Conservation (phyloP, 2,888 invertebrate genomes). For the Caradrina kadenii region DNA sequence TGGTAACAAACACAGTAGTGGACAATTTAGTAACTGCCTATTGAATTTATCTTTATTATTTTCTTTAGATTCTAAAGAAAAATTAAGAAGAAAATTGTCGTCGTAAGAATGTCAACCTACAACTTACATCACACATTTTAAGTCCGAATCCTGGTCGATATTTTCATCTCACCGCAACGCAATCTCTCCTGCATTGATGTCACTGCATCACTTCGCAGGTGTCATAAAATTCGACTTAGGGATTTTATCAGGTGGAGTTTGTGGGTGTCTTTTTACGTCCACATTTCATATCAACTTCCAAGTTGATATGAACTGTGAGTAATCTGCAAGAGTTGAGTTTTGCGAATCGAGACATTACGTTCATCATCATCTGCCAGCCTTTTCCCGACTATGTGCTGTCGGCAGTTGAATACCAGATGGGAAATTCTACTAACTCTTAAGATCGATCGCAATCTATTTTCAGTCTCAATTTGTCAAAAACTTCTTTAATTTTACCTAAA, state of each 20-base stretch:
- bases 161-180: slow-evolving; percentile 10
- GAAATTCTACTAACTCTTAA: too few relatives aligned
- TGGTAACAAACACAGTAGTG: neutral
- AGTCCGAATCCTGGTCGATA: slow-evolving; percentile 12
- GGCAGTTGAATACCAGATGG: too few relatives aligned
- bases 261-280: slow-evolving; percentile 17
- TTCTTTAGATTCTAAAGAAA: neutral
- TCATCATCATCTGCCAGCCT: too few relatives aligned
- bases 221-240: slow-evolving; percentile 45
- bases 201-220: slow-evolving; percentile 27
- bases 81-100: too few relatives aligned
- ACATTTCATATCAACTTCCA: neutral
- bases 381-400: too few relatives aligned
- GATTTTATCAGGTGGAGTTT: slow-evolving; percentile 36
- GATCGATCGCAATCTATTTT: too few relatives aligned
- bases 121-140: neutral
- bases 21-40: too few relatives aligned
- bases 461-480: too few relatives aligned
- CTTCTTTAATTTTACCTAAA: too few relatives aligned
- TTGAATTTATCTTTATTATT: neutral
- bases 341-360: neutral
- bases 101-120: too few relatives aligned
- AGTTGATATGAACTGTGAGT: slow-evolving; percentile 17
- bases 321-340: neutral
- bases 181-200: slow-evolving; percentile 29